Base-by-base conservation (phyloP, 64 coral and sea anemone species). In the Platygyra sinensis region DNA sequence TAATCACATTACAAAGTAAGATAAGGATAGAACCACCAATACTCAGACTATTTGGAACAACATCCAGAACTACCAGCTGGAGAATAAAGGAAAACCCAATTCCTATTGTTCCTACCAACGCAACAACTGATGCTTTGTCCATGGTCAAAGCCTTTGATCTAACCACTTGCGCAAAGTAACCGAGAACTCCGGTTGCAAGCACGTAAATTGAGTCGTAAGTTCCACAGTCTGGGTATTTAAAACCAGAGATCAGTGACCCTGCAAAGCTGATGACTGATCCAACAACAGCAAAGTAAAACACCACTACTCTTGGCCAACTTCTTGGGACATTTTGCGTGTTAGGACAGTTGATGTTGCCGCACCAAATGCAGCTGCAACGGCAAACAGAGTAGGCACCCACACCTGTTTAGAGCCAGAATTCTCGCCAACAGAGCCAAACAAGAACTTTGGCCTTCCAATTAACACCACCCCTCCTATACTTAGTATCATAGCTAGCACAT, bases 111-210 rank as follows among this genome's bases (percentile, higher is more conserved):
- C 87, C 25, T 22, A 76, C 54, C 33, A 94, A 80, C 20, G 87
- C 57, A 52, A 89, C 59, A 19, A 94, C 38, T 5, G 71, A 59
- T 16, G 92, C 92, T 67, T 89, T 94, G 59, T 94, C 92, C n/a
- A 67, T 62, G 19, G 62, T 13, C 6, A 89, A 63, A 8, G 92
- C 78, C 38, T 65, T 80, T 24, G 77, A 85, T 15, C 49, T 20
- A 30, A 75, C 16, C 36, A 82, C 14, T 50, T 89, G 87, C 18
- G 32, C 87, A 25, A 67, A 33, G 60, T 84, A 94, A 11, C 86
- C 92, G 71, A 76, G 19, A 52, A 85, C 25, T 9, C 79, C 92
- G 2, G 13, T 30, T 6, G 24, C 17, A 11, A 89, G 51, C 22
- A 72, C 27, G 32, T 82, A 94, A 71, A 88, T 25, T 33, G 76